Conservation (phyloP, 2,888 invertebrate genomes). For the Drosophila pegasa region DNA sequence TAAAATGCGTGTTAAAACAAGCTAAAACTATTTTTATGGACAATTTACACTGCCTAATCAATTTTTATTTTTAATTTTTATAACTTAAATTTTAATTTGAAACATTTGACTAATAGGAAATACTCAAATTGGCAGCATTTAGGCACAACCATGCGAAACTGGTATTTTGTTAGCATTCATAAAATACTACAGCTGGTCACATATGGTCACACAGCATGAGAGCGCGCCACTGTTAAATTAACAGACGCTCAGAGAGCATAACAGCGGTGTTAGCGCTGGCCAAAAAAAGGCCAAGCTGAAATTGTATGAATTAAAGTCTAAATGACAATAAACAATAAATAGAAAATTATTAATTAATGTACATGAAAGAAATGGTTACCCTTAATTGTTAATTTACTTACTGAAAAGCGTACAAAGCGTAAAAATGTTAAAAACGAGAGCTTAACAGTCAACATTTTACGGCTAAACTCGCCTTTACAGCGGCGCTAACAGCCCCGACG, state of each 20-base stretch:
- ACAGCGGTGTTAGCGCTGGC: conserved; percentile 15
- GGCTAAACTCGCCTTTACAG: conserved; percentile 13
- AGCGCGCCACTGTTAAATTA: conserved; percentile 32
- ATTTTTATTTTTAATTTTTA: neutral
- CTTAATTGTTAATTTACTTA: too few species aligned
- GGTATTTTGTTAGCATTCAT: conserved; percentile 26
- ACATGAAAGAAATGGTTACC: too few species aligned
- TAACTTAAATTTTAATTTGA: neutral
- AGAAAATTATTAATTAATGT: neutral
- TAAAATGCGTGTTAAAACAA: neutral
- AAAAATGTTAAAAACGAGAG: neutral
- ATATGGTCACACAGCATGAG: conserved; percentile 36
- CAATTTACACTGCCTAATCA: neutral
- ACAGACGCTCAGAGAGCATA: conserved; percentile 25
- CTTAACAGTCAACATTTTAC: neutral
- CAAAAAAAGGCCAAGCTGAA: conserved; percentile 23
- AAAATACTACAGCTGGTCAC: conserved; percentile 24
- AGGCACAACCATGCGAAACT: conserved; percentile 40
- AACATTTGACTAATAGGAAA: neutral
- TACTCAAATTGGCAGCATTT: conserved; percentile 18
- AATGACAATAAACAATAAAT: neutral
- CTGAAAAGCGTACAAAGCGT: rapidly evolving
- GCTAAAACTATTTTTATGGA: too few species aligned
- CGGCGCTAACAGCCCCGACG: conserved; percentile 10
- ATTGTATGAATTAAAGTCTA: neutral